Evolutionary conservation across 2,113 vertebrate genomes (phyloP).

Genomic region (Salvelinus sp.): DNA sequence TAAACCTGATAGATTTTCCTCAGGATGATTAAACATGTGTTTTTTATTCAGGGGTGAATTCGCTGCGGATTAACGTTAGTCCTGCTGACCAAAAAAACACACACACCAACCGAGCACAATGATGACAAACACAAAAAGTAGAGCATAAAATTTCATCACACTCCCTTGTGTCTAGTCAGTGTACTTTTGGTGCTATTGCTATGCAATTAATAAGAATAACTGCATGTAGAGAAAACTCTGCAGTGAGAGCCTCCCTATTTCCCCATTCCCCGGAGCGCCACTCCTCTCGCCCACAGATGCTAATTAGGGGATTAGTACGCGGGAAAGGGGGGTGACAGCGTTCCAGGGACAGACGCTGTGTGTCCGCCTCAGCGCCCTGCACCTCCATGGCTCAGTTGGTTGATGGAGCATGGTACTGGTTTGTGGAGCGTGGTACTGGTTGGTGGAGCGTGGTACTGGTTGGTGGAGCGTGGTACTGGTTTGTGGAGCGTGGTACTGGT

Average conservation of each 20-base stretch:
- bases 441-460: too few relatives aligned
- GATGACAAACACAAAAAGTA: neutral
- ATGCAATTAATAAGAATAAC: neutral
- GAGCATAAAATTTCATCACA: neutral
- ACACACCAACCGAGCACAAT: neutral
- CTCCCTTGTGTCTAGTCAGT: neutral
- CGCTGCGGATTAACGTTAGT: neutral
- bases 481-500: too few relatives aligned
- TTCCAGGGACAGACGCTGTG: constrained; percentile 15
- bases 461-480: too few relatives aligned
- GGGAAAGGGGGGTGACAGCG: neutral
- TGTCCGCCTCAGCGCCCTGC: constrained; percentile 19
- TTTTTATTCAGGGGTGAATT: neutral
- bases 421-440: too few relatives aligned
- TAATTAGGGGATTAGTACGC: constrained; percentile 43
- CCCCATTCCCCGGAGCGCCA: constrained; percentile 26
- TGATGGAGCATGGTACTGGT: neutral
- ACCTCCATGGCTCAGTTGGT: neutral
- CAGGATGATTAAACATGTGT: neutral
- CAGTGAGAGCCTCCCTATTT: constrained; percentile 3
- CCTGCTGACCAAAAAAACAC: neutral
- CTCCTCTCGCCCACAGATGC: constrained; percentile 27
- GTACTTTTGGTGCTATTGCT: constrained; percentile 5
- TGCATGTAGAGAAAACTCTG: constrained; percentile 10
- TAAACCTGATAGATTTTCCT: neutral